Conservation (phyloP, 2,888 invertebrate species). For the Tholera decimalis region DNA sequence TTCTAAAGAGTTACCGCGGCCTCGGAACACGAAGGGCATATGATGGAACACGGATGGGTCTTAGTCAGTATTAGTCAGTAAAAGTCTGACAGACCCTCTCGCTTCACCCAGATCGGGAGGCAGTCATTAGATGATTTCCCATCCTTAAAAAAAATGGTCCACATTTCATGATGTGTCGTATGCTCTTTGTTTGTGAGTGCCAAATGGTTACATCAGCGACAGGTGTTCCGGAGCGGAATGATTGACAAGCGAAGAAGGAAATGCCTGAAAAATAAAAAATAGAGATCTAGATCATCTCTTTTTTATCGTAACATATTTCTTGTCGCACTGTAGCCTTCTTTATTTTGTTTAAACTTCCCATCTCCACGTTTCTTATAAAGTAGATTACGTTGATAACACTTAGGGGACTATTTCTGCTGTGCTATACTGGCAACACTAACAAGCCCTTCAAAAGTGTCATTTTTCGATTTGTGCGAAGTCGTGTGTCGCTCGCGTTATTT, state of each 20-base stretch:
- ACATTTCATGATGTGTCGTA: too few species aligned
- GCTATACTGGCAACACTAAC: conserved; percentile 54
- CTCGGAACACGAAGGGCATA: too few species aligned
- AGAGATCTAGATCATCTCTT: too few species aligned
- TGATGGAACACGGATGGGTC: too few species aligned
- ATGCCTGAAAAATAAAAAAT: too few species aligned
- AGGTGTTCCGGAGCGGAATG: too few species aligned
- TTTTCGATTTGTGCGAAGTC: conserved; percentile 80
- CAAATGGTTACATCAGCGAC: not conserved
- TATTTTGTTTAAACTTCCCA: not conserved
- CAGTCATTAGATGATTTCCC: too few species aligned
- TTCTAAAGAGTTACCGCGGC: too few species aligned
- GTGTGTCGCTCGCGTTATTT: conserved; percentile 79
- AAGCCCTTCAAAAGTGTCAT: conserved; percentile 74
- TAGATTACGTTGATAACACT: conserved; percentile 19
- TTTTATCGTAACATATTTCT: not conserved
- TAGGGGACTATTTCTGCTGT: not conserved
- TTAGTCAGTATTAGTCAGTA: too few species aligned
- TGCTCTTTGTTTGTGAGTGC: not conserved
- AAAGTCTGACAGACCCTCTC: too few species aligned
- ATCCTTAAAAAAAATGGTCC: too few species aligned
- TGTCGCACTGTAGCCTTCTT: not conserved
- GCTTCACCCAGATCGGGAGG: too few species aligned
- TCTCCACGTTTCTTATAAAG: not conserved
- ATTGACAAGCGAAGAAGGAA: not conserved